phyloP scores from a whole-genome alignment of 35 echinoderm and acorn worm genomes.

The Apostichopus parvimensis region DNA sequence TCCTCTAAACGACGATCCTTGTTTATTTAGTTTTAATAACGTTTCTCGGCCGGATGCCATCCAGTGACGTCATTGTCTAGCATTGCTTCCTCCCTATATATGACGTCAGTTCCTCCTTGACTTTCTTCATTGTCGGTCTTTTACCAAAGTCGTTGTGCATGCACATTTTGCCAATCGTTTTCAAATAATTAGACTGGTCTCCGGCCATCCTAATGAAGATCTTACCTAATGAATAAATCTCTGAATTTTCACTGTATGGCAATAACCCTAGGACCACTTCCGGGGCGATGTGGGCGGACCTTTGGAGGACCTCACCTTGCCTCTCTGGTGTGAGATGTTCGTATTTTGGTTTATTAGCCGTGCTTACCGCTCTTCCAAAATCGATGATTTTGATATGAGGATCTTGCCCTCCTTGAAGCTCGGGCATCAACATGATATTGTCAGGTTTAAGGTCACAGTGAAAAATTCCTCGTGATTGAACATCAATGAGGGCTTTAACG shows the following conservation, averaged over 20 bases:
- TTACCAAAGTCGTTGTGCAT: too few species aligned
- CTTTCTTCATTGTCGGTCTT: background rate
- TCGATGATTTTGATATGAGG: constrained; percentile 18
- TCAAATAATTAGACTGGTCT: background rate
- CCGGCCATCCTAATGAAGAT: background rate
- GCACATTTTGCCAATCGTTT: constrained; percentile 10
- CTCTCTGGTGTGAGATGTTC: background rate
- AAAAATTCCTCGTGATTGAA: background rate
- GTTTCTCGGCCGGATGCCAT: too few species aligned
- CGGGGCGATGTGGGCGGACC: background rate
- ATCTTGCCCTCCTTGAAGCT: too few species aligned
- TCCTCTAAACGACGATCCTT: too few species aligned
- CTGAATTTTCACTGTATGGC: background rate
- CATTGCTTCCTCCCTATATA: background rate
- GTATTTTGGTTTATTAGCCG: background rate
- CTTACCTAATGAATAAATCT: background rate
- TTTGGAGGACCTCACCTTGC: background rate
- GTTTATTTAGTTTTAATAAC: too few species aligned
- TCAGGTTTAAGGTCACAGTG: constrained; percentile 23
- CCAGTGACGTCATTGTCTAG: too few species aligned
- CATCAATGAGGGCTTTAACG: background rate
- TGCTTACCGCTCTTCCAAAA: background rate
- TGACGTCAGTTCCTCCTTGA: background rate
- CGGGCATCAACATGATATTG: background rate
- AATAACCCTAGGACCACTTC: background rate